phyloP scores from a whole-genome alignment of 2,797 vertebrate species.

The Phoebastria nigripes region DNA sequence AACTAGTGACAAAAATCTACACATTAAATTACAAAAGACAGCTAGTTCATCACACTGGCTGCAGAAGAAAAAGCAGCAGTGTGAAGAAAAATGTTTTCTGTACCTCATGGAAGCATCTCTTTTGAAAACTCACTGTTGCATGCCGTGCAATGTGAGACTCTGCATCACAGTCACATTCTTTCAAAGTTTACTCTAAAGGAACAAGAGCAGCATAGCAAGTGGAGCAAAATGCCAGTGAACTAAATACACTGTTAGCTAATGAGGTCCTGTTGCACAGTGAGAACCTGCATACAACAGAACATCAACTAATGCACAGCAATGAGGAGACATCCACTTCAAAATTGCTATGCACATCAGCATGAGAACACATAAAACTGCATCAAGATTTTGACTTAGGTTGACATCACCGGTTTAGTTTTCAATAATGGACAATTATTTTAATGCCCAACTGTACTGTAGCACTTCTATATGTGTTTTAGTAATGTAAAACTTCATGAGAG shows the following conservation, averaged over 20 bases:
- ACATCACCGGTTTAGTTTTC: background rate
- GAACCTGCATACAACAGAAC: background rate
- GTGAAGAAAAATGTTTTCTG: background rate
- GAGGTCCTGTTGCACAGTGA: background rate
- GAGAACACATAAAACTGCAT: background rate
- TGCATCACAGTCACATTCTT: slow-evolving; percentile 22
- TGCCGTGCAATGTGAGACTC: background rate
- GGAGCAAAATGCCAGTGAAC: background rate
- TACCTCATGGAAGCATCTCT: background rate
- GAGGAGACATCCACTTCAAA: background rate
- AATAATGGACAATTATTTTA: background rate
- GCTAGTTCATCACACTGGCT: background rate
- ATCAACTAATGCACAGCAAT: background rate
- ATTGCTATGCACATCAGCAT: background rate
- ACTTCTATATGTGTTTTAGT: background rate
- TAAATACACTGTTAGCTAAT: background rate
- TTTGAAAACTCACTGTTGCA: slow-evolving; percentile 1
- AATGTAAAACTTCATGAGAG: background rate
- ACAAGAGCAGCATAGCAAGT: slow-evolving; percentile 42
- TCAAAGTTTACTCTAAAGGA: slow-evolving; percentile 2
- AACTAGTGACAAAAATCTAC: background rate
- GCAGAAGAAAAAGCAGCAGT: background rate
- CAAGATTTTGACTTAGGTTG: background rate
- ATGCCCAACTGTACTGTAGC: background rate
- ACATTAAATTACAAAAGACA: background rate